phyloP scores from a whole-genome alignment of 2,113 vertebrate species.

The Paedocypris sp. region DNA sequence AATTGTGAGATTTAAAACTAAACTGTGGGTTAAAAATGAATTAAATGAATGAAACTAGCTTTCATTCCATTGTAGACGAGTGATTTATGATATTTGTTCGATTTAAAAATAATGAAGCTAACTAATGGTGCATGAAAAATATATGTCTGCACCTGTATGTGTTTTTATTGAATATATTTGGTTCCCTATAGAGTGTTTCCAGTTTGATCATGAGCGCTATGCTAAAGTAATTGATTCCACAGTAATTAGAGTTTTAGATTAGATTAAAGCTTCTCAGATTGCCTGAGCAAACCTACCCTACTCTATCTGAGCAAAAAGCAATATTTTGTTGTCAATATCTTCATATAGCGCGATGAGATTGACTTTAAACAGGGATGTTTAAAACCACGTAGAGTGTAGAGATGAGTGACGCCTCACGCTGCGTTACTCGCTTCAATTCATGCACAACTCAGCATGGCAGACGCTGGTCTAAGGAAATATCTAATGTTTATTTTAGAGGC shows the following conservation, averaged over 20 bases:
- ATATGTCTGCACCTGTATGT: too few species aligned
- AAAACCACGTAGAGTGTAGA: slow-evolving; percentile 34
- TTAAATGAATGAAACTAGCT: too few species aligned
- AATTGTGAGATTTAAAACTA: too few species aligned
- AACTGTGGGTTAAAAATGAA: too few species aligned
- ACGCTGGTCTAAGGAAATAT: slow-evolving; percentile 47
- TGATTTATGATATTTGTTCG: too few species aligned
- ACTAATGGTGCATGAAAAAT: too few species aligned
- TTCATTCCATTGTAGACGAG: too few species aligned
- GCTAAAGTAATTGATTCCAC: slow-evolving; percentile 25
- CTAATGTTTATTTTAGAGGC: slow-evolving; percentile 49
- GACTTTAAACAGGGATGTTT: slow-evolving; percentile 25
- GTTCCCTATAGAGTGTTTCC: not conserved
- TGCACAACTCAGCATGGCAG: slow-evolving; percentile 47
- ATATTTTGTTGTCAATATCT: slow-evolving; percentile 27
- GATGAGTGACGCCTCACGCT: slow-evolving; percentile 51
- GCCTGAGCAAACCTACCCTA: not conserved
- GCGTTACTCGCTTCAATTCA: slow-evolving; percentile 45
- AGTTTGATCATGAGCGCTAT: slow-evolving; percentile 12
- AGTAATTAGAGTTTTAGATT: slow-evolving; percentile 22
- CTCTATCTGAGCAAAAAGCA: not conserved
- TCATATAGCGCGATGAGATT: slow-evolving; percentile 30
- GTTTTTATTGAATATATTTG: not conserved
- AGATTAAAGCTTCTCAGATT: slow-evolving; percentile 17
- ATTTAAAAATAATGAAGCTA: too few species aligned